phyloP scores from a whole-genome alignment of 2,888 invertebrate species.

The Baccha elongata region DNA sequence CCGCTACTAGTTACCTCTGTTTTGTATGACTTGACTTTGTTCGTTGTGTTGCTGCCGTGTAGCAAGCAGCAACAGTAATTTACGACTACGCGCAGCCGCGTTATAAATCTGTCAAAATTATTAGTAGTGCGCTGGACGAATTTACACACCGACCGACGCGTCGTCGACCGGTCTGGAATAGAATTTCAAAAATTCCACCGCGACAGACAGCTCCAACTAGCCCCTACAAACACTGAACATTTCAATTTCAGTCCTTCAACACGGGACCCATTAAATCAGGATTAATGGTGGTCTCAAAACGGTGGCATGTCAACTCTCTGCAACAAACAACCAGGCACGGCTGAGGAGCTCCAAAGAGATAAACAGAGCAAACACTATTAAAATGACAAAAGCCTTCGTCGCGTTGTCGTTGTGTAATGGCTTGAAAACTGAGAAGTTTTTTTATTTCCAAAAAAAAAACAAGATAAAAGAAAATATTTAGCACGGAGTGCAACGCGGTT shows the following conservation, averaged over 20 bases:
- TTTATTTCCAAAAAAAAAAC: constrained; percentile 27
- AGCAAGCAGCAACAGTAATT: constrained; percentile 31
- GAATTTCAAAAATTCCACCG: constrained; percentile 69
- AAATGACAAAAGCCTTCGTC: constrained; percentile 70
- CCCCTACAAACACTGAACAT: constrained; percentile 39
- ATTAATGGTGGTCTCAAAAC: constrained; percentile 61
- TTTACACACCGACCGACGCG: constrained; percentile 5
- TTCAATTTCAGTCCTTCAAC: constrained; percentile 70
- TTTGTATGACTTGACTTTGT: no score
- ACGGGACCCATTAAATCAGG: constrained; percentile 62
- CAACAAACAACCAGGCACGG: constrained; percentile 5
- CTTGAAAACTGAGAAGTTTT: constrained; percentile 48
- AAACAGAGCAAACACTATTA: constrained; percentile 57
- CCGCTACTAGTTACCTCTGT: neutral
- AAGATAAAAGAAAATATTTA: constrained; percentile 29
- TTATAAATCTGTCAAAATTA: constrained; percentile 71
- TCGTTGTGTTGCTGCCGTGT: constrained; percentile 27
- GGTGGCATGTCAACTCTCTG: constrained; percentile 60
- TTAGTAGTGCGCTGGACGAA: constrained; percentile 56
- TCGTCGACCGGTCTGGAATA: constrained; percentile 38
- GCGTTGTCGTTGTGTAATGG: constrained; percentile 57
- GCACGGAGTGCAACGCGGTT: constrained; percentile 21
- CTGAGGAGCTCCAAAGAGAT: constrained; percentile 40
- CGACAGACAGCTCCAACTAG: constrained; percentile 14
- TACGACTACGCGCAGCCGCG: constrained; percentile 60